Evolutionary conservation across 2,888 invertebrate species (phyloP).

Genomic region (Polia nebulosa): DNA sequence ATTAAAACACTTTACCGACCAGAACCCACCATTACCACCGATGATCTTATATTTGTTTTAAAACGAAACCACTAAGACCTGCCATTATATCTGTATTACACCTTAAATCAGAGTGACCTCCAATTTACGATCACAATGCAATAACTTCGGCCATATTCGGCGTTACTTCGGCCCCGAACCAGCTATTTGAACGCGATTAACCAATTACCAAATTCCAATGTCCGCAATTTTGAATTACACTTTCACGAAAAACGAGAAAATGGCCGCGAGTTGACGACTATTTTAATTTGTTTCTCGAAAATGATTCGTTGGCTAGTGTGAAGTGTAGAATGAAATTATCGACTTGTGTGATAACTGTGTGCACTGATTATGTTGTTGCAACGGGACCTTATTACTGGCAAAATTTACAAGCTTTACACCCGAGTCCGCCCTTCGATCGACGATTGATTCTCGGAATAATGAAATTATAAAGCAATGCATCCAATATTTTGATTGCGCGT

Average conservation of each 20-base stretch:
- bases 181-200: constrained; percentile 73
- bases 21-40: constrained; percentile 45
- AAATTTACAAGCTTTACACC: constrained; percentile 76
- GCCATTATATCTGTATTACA: constrained; percentile 52
- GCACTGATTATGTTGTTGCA: constrained; percentile 76
- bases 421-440: constrained; percentile 72
- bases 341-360: constrained; percentile 66
- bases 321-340: constrained; percentile 78
- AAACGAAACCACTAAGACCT: constrained; percentile 40
- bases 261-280: constrained; percentile 61
- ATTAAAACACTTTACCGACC: constrained; percentile 40
- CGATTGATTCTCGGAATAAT: constrained; percentile 85
- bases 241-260: constrained; percentile 67
- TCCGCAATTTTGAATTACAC: constrained; percentile 68
- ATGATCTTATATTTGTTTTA: constrained; percentile 62
- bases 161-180: constrained; percentile 59
- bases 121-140: constrained; percentile 58
- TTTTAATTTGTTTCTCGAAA: constrained; percentile 64
- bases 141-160: constrained; percentile 70
- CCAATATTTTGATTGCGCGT: constrained; percentile 74
- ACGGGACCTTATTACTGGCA: constrained; percentile 78
- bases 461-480: constrained; percentile 77
- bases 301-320: constrained; percentile 73
- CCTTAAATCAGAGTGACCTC: constrained; percentile 46
- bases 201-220: constrained; percentile 73